Evolutionary conservation across 2,113 vertebrate species (phyloP), one percentile per base, ranked within the genome.

Genomic region (Coracopsis vasa): DNA sequence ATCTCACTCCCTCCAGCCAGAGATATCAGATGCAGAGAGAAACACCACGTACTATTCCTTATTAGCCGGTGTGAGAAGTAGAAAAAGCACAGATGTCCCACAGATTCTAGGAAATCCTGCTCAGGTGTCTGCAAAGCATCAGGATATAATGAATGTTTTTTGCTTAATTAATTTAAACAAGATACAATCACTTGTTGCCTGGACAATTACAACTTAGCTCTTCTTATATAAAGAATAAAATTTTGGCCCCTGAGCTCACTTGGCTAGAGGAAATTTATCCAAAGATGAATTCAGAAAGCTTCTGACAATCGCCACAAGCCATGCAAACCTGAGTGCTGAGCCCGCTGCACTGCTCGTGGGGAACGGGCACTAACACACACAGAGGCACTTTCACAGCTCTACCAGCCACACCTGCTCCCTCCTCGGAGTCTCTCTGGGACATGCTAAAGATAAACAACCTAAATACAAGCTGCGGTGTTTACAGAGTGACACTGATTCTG

Each of bases 261-360:
- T 75, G 47, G 42, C 41, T 58, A 0, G 0, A 54, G 66, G 69
- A 91, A 65, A 80, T 84, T 54, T 91, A 42, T 21, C 42, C 39
- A 47, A 86, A 83, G 50, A 31, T 70, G 25, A 84, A 92, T 21
- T 72, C 65, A 61, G 56, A 80, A 81, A 75, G 31, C 39, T 94
- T 86, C 51, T 80, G 67, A 58, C 35, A 85, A 71, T 27, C 0
- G 0, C 54, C 0, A 1, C 51, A 54, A 88, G 60, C 39, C 33
- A 42, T 12, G 56, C 48, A 64, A 86, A 85, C 31, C 35, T 24
- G 28, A 92, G 56, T 35, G 47, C 39, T 81, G 48, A 73, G 45
- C 11, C 31, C 1, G 1, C 71, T 70, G 67, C 1, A 0, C 71
- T 66, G 67, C 74, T 61, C 0, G 0, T 23, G 80, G 13, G 41